Base-by-base conservation (phyloP, 2,888 invertebrate species). In the Leptinotarsa rubiginosa region DNA sequence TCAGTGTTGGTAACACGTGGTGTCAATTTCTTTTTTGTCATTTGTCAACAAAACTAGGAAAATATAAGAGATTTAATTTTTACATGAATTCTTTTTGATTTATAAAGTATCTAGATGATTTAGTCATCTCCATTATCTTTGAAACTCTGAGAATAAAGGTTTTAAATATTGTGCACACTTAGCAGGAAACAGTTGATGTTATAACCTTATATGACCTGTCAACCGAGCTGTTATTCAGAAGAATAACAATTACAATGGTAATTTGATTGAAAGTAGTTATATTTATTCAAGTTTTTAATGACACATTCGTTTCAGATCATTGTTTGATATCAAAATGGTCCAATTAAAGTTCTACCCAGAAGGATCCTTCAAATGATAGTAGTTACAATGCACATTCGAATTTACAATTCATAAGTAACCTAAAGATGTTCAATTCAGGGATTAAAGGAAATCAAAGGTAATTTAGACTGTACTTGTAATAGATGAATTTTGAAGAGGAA, bases 131-230 rank as follows among this genome's bases (percentile, higher is more conserved):
- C 62, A 41, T 41, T 41, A 31, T 62, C n/a, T 31, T 59, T 7
- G 62, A 31, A 62, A 62, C 62, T 62, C 12, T 41, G 62, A n/a
- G 41, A 41, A 62, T 41, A n/a, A 25, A 31, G 25, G 41, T 62
- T 62, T 41, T 41, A 62, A 62, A 62, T 62, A 62, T 62, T 62
- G 62, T 62, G 62, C n/a, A 16, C 16, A 62, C 62, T 41, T 41
- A 62, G 22, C 5, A 41, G 31, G 31, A 74, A 70, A 72, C 76
- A 78, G 76, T 80, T 76, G 73, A 75, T 82, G 82, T 80, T 84
- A 84, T 86, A 86, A 86, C 86, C 86, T 86, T 85, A 85, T 83
- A 85, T 85, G 86, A 86, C 84, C 86, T 85, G 85, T 85, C 84
- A 85, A 82, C 80, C 81, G 79, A 85, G 83, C 82, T 81, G 80